Evolutionary conservation across 2,113 vertebrate species (phyloP).

Genomic region (Etia nguti): DNA sequence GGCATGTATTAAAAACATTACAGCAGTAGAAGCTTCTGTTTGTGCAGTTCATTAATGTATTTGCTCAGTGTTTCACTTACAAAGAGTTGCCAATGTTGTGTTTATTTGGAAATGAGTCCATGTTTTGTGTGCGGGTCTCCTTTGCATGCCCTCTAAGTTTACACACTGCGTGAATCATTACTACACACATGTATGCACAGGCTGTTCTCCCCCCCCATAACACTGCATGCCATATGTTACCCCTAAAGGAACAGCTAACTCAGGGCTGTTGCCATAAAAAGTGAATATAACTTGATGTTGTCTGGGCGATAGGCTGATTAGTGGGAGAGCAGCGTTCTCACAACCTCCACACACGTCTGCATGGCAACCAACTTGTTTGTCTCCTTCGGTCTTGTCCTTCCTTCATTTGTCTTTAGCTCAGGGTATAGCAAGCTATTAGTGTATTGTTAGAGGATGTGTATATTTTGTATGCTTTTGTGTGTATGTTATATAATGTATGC

Average conservation of each 20-base stretch:
- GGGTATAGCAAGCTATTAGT: background rate
- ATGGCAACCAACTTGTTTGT: conserved; percentile 54
- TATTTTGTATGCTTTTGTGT: background rate
- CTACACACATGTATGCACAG: conserved; percentile 15
- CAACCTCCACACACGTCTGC: conserved; percentile 50
- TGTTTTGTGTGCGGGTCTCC: background rate
- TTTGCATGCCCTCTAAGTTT: background rate
- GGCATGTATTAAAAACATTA: fast-evolving
- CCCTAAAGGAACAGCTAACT: conserved; percentile 1
- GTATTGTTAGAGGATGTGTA: background rate
- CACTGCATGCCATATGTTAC: conserved; percentile 50
- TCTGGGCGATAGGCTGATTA: conserved; percentile 49
- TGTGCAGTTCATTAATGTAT: background rate
- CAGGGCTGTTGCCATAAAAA: conserved; percentile 6
- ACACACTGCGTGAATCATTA: background rate
- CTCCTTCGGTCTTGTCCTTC: background rate
- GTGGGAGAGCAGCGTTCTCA: conserved; percentile 29
- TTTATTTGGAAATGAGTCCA: background rate
- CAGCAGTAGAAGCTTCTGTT: background rate
- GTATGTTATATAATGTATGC: background rate
- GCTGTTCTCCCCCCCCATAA: conserved; percentile 26
- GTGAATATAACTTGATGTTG: conserved; percentile 37
- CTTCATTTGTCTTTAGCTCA: conserved; percentile 7
- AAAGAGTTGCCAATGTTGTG: background rate
- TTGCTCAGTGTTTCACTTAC: background rate